Conservation (phyloP, 53 echinoderm and acorn worm species). For the Antedon mediterranea region DNA sequence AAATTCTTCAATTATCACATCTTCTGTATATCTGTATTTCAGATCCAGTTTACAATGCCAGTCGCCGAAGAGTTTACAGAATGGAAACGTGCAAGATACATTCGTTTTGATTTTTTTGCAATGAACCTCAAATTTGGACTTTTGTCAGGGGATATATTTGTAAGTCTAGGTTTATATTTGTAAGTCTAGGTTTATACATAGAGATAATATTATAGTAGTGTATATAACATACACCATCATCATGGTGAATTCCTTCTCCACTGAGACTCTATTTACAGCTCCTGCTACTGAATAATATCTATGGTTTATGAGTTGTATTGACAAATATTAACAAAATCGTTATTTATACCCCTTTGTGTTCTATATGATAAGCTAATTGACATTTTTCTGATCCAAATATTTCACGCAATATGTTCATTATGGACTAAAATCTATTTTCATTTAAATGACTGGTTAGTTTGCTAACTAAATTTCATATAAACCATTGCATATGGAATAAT, state of each 20-base stretch:
- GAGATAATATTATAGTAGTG: not conserved
- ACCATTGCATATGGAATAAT: too few relatives aligned
- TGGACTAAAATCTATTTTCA: too few relatives aligned
- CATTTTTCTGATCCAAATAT: too few relatives aligned
- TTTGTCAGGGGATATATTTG: conserved; percentile 60
- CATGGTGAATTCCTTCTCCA: conserved; percentile 26
- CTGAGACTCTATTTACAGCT: conserved; percentile 32
- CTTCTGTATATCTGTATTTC: too few relatives aligned
- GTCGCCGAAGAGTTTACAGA: conserved; percentile 15
- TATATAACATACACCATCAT: conserved; percentile 88
- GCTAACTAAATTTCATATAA: too few relatives aligned
- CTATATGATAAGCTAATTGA: too few relatives aligned
- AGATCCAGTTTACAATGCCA: conserved; percentile 44
- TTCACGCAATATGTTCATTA: too few relatives aligned
- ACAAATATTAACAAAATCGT: too few relatives aligned
- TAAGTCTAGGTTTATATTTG: conserved; percentile 86
- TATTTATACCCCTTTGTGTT: too few relatives aligned
- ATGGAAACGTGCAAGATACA: conserved; percentile 53
- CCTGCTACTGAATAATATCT: conserved; percentile 33
- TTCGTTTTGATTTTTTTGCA: conserved; percentile 63
- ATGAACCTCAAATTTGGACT: conserved; percentile 67
- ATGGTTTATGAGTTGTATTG: too few relatives aligned
- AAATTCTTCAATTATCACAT: too few relatives aligned
- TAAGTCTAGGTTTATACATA: conserved; percentile 18
- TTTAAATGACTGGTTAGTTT: too few relatives aligned